phyloP scores from a whole-genome alignment of 2,888 invertebrate species.

The Sinohyriopsis cumingii region DNA sequence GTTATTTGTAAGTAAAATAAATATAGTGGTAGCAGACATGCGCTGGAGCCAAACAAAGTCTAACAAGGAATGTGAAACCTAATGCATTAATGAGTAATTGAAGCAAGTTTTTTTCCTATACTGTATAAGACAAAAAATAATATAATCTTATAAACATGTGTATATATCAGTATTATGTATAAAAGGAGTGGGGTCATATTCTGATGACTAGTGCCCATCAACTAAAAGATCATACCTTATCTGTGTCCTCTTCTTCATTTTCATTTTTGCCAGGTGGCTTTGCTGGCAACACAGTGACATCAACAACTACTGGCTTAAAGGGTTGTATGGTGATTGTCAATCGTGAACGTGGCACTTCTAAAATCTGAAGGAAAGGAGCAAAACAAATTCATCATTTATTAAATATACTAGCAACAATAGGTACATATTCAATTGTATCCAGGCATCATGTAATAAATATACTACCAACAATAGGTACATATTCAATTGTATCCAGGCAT shows the following conservation, averaged over 20 bases:
- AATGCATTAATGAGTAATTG: background rate
- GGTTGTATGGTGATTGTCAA: conserved; percentile 46
- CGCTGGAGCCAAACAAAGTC: background rate
- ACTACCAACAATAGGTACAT: no score
- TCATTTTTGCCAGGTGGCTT: conserved; percentile 20
- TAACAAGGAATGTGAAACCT: background rate
- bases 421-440: no score
- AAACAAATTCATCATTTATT: background rate
- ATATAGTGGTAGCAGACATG: no score
- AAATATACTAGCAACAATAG: no score
- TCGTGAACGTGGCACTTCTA: conserved; percentile 44
- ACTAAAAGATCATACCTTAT: no score
- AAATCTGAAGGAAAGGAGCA: conserved; percentile 33
- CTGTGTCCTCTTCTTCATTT: conserved; percentile 16
- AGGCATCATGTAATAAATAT: no score
- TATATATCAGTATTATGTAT: no score
- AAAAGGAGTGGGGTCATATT: no score
- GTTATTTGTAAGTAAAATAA: no score
- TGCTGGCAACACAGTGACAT: conserved; percentile 47
- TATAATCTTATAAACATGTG: background rate
- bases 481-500: no score
- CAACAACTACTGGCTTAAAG: conserved; percentile 37
- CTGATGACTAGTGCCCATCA: no score
- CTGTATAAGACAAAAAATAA: background rate
- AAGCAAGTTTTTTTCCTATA: background rate